These are phyloP conservation scores for Drosophila picticornis DNA, from an alignment of 2,888 invertebrate genomes.

Conservation along the genomic window DNA sequence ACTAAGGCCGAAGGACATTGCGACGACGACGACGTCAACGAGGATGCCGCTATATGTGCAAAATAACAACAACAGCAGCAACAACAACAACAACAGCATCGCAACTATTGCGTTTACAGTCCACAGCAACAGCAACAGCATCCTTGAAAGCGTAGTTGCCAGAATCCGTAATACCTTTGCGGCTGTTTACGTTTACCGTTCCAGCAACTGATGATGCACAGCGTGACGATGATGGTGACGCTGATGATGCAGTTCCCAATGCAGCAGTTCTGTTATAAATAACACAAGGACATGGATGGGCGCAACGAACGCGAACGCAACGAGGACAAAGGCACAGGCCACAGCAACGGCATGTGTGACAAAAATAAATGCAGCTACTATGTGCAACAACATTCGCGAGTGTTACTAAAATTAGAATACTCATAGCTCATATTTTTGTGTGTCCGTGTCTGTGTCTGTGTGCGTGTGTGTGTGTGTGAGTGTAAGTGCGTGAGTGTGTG, in stretches of 20 bases:
- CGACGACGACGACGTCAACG: slow-evolving; percentile 30
- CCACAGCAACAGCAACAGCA: slow-evolving; percentile 29
- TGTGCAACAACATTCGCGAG: slow-evolving; percentile 34
- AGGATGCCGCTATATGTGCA: slow-evolving; percentile 40
- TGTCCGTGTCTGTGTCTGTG: slow-evolving; percentile 3
- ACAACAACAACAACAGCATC: slow-evolving; percentile 13
- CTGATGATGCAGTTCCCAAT: slow-evolving; percentile 51
- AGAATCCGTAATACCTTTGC: slow-evolving; percentile 19
- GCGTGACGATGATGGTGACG: slow-evolving; percentile 31
- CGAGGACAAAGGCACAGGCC: slow-evolving; percentile 51
- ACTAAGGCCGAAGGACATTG: slow-evolving; percentile 60
- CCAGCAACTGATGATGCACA: slow-evolving; percentile 48
- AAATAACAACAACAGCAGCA: slow-evolving; percentile 7
- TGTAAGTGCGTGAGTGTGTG: slow-evolving; percentile 14
- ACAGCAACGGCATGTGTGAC: slow-evolving; percentile 38
- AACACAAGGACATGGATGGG: slow-evolving; percentile 78
- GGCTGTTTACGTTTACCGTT: slow-evolving; percentile 26
- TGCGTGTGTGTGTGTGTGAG: slow-evolving; percentile 19
- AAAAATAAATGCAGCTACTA: slow-evolving; percentile 47
- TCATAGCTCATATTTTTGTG: slow-evolving; percentile 17
- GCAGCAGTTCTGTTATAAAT: slow-evolving; percentile 66
- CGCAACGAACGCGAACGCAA: slow-evolving; percentile 63
- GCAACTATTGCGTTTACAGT: slow-evolving; percentile 30
- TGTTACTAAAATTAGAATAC: slow-evolving; percentile 57
- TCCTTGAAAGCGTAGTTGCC: slow-evolving; percentile 56